Conservation (phyloP, 2,888 invertebrate species). For the Luffia ferchaultella region DNA sequence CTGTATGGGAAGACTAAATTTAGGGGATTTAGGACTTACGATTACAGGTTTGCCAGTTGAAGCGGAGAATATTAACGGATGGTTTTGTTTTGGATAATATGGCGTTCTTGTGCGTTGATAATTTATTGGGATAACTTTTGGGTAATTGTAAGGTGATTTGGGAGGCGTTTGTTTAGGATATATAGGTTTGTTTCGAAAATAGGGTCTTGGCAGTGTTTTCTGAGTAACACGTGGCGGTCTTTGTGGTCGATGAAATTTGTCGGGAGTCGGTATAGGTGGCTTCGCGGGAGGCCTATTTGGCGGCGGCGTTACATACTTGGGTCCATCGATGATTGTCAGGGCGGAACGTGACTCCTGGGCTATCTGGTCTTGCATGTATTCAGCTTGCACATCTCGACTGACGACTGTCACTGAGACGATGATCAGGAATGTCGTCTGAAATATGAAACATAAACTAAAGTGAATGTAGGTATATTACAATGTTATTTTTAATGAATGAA, state of each 20-base stretch:
- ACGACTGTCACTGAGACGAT: conserved; percentile 53
- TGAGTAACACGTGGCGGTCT: not conserved
- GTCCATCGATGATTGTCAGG: conserved; percentile 34
- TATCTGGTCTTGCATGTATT: conserved; percentile 32
- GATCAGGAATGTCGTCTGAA: conserved; percentile 58
- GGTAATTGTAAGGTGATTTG: conserved; percentile 41
- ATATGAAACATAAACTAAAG: conserved; percentile 16
- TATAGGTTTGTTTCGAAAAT: conserved; percentile 3
- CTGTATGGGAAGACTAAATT: conserved; percentile 43
- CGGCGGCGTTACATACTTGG: conserved; percentile 31
- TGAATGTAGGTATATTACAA: conserved; percentile 13
- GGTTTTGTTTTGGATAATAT: conserved; percentile 19
- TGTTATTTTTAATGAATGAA: too few species aligned
- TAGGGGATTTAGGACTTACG: conserved; percentile 30
- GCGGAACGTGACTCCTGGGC: conserved; percentile 44
- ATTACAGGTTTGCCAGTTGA: conserved; percentile 30
- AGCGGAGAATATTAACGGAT: conserved; percentile 30
- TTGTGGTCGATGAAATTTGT: conserved; percentile 21
- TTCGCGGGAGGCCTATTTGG: conserved; percentile 14
- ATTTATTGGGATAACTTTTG: conserved; percentile 35
- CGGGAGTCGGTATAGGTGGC: conserved; percentile 23
- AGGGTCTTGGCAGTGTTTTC: not conserved
- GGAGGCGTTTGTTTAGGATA: conserved; percentile 1
- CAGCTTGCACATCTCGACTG: conserved; percentile 32
- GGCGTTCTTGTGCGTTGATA: conserved; percentile 1